Evolutionary conservation across 2,888 invertebrate genomes (phyloP), one percentile per base, ranked within the genome.

Genomic region (Ormyrus thymus): DNA sequence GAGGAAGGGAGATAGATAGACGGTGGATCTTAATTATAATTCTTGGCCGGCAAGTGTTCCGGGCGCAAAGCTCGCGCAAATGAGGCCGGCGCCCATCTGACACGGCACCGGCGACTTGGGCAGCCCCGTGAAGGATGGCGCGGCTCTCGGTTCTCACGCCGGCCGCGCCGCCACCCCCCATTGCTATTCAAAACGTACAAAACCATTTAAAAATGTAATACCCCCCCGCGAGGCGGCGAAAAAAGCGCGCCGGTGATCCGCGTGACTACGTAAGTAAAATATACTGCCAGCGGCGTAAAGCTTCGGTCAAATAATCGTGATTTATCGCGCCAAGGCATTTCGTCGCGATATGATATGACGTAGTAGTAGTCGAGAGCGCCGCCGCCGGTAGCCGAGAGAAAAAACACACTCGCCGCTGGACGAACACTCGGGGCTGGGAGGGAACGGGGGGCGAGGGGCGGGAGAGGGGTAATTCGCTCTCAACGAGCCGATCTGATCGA

Each of bases 191-290:
- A 90, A 90, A 89, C 88, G 89, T 89, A 89, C 84, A 88, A 89
- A 89, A 89, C 89, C 89, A 88, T 90, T 89, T 89, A 90, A 90
- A 90, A 90, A 88, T 89, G 87, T 89, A 89, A 90, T 89, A 88
- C 89, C 89, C 79, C 83, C 80, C 71, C 81, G 79, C 81, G 69
- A 56, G 62, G 48, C 66, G 79, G 80, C 68, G 80, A 82, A 85
- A 73, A 84, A 83, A 84, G 81, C 82, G 82, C 75, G 83, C 83
- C 83, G 86, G 87, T 88, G 89, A 89, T 89, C 87, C 90, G 86
- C 85, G 88, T 87, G 88, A 89, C 89, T 89, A 87, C 86, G 86
- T 89, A 90, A 90, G 89, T 89, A 90, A 89, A 90, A 90, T 90
- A 89, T 89, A 89, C 89, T 88, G 88, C 89, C 87, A 83, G 81